Base-by-base conservation (phyloP, 2,113 vertebrate species). In the Cyanistes caeruleus region DNA sequence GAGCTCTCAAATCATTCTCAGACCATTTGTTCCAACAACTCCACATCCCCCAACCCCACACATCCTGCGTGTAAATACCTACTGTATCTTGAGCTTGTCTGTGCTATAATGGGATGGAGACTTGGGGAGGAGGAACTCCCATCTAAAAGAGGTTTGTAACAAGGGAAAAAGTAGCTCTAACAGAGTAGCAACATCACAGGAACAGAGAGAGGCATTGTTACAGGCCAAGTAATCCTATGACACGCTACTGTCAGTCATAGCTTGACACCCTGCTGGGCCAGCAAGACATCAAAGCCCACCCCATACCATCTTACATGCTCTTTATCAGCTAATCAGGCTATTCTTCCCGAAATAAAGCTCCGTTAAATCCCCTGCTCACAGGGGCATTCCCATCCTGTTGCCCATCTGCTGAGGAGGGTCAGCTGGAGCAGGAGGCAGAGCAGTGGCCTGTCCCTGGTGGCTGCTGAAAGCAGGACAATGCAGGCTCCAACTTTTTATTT, bases 381-480 rank as follows among this genome's bases (percentile, higher is more conserved):
- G 97, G 98, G 98, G 96, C 91, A 97, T 93, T 92, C 95, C 80
- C 84, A 94, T 91, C 97, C 96, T 98, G 97, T 97, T 98, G 95
- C 97, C 98, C 98, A 98, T 98, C 98, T 98, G 98, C 98, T 96
- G 93, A 97, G 21, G 92, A 93, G 97, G 98, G 98, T 97, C 97
- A 94, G 96, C 92, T 55, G 95, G 96, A 95, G 97, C 97, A 94
- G 97, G 95, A 96, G 96, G 97, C 87, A 69, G 95, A 93, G 92
- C 97, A 77, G 41, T 22, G 83, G 94, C 89, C 95, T 44, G 95
- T 98, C 98, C 97, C 98, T 76, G 77, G 97, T 59, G 97, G 97
- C 84, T 96, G 96, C 94, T 95, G 94, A 94, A 97, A 97, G 97
- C 95, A 93, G 96, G 96, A 97, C 98, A 97, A 97, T 96, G 96